These are phyloP conservation scores for Cynopterus sphinx DNA, from an alignment of 2,797 vertebrate species.

Conservation along the genomic window DNA sequence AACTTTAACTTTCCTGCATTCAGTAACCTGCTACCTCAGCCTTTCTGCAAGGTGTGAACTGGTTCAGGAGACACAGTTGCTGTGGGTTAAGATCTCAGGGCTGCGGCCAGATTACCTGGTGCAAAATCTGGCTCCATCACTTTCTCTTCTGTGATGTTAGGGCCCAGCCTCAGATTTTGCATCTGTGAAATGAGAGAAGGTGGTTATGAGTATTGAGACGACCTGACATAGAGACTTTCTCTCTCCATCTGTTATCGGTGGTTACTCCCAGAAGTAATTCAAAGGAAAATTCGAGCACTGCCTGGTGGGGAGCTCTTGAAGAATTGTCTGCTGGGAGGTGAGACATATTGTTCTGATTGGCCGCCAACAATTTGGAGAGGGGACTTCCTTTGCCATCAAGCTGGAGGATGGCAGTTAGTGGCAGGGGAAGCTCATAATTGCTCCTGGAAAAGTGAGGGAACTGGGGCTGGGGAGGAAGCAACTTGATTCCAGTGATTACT, in stretches of 20 bases:
- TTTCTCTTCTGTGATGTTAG: background rate
- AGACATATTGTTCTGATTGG: background rate
- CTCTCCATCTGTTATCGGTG: background rate
- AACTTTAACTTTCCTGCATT: background rate
- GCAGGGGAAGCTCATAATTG: background rate
- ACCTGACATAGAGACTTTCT: background rate
- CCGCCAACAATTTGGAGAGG: background rate
- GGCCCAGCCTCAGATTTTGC: background rate
- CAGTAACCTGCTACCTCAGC: background rate
- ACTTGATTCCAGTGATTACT: background rate
- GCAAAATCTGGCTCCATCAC: background rate
- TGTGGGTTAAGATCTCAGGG: background rate
- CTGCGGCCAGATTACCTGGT: background rate
- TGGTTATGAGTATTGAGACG: background rate
- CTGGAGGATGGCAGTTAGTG: background rate
- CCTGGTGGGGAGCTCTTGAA: background rate
- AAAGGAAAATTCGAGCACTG: background rate
- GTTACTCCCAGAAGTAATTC: background rate
- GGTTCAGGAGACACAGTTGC: background rate
- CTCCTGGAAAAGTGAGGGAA: background rate
- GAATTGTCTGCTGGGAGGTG: background rate
- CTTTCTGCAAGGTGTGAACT: background rate
- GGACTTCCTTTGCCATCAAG: background rate
- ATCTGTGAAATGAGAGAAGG: background rate
- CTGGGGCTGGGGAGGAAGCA: background rate